Evolutionary conservation across 2,888 invertebrate genomes (phyloP), one percentile per base, ranked within the genome.

Genomic region (Anticlea derivata): DNA sequence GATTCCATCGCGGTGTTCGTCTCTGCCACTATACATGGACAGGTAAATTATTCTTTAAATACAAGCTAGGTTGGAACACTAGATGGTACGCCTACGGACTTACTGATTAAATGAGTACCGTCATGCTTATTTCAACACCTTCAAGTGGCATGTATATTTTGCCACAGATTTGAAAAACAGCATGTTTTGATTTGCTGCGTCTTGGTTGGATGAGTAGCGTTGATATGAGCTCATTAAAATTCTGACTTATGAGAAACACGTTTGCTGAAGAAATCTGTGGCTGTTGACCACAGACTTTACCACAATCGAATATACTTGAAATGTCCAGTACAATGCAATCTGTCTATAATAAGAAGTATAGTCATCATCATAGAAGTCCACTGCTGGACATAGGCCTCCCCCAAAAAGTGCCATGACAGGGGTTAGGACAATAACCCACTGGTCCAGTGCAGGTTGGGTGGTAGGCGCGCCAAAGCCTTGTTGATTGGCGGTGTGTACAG

Each of bases 1-100:
- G 97, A 97, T 87, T 94, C 95, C 7, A 93, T 95, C 43, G 96
- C 96, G 3, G 95, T 96, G n/a, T 96, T 95, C 78, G 95, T 96
- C 59, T 96, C 95, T 68, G 94, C 96, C 24, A 95, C 95, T 68
- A 93, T 96, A 52, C 96, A 96, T 73, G 96, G 96, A 24, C 95
- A 95, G 88, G 93, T 93, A 83, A 80, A 34, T 23, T 22, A 22
- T 13, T 7, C 23, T 34, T 12, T 8, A 17, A 4, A 2, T 27
- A 27, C n/a, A 10, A 38, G 13, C 7, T 13, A 43, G 17, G 12
- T 12, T 22, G 12, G 8, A 24, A 35, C 7, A 27, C 8, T 33
- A 8, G 8, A n/a, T 26, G 0, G 13, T 22, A 23, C 43, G 13
- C 34, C 43, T 20, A 27, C 43, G 13, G 13, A 34, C 26, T 43